phyloP scores from a whole-genome alignment of 2,888 invertebrate species.

The Melikaiella ostensackeni region DNA sequence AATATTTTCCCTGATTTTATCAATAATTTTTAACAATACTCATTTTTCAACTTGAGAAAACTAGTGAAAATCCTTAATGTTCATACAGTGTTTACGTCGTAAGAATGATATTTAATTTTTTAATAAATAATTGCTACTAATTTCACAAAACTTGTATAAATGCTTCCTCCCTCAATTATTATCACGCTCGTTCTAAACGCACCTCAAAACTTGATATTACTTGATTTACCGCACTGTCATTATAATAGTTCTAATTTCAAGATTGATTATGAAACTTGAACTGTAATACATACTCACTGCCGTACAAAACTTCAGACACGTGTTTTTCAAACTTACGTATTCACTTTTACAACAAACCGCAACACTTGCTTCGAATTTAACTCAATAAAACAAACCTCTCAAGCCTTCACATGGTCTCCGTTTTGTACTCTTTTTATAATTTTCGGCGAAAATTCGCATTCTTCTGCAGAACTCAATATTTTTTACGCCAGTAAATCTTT shows the following conservation, averaged over 20 bases:
- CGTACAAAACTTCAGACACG: neutral
- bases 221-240: neutral
- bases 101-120: constrained; percentile 17
- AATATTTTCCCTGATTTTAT: too few species aligned
- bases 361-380: neutral
- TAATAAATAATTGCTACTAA: constrained; percentile 24
- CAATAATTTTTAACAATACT: too few species aligned
- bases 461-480: neutral
- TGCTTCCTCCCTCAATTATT: neutral
- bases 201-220: neutral
- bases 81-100: neutral
- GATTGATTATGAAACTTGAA: neutral
- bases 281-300: neutral
- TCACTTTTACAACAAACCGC: neutral
- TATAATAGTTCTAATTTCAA: neutral
- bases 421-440: neutral
- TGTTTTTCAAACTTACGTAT: neutral
- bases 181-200: neutral
- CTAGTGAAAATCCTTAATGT: neutral
- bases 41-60: too few species aligned
- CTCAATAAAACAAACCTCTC: neutral
- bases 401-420: neutral
- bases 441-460: neutral
- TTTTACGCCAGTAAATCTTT: neutral
- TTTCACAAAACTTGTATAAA: constrained; percentile 23